A percentile compares a stretch with the other conserved stretches of the same genome.
Evolutionary conservation across 2,797 vertebrate genomes (phyloP).

Genomic region (Acanthopagrus latus): DNA sequence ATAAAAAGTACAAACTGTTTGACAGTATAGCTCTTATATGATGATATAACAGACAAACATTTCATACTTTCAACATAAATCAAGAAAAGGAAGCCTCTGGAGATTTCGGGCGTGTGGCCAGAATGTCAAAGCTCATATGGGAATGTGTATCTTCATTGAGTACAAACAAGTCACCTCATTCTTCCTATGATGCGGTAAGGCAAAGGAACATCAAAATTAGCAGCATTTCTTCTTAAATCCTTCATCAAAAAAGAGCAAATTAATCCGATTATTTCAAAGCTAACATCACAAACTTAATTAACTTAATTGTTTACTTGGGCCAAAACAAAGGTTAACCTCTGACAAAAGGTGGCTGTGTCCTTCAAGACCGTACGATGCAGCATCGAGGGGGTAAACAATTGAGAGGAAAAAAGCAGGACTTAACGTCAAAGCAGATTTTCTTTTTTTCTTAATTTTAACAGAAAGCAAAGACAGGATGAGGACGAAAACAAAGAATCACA

Average conservation of each 20-base stretch:
- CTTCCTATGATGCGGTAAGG: conserved; percentile 86
- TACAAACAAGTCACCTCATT: conserved; percentile 32
- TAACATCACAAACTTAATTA: conserved; percentile 33
- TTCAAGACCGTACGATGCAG: conserved; percentile 4
- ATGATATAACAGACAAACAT: not conserved
- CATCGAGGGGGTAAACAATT: conserved; percentile 26
- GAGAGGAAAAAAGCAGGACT: conserved; percentile 27
- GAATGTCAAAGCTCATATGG: conserved; percentile 47
- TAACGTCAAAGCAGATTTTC: conserved; percentile 48
- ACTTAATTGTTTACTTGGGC: conserved; percentile 35
- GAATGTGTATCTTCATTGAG: conserved; percentile 54
- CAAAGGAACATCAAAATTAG: conserved; percentile 86
- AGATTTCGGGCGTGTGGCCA: conserved; percentile 12
- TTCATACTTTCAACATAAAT: conserved; percentile 27
- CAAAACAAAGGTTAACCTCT: conserved; percentile 31
- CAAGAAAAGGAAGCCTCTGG: conserved; percentile 24
- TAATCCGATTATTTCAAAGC: conserved; percentile 45
- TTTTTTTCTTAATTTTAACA: conserved; percentile 49
- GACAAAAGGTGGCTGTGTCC: not conserved
- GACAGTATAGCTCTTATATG: conserved; percentile 7
- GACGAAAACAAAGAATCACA: conserved; percentile 57
- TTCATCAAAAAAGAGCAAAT: conserved; percentile 39
- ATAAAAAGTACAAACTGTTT: conserved; percentile 1
- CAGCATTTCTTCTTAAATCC: conserved; percentile 84
- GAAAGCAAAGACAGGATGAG: conserved; percentile 28